Evolutionary conservation across 2,888 invertebrate species (phyloP), one percentile per base, ranked within the genome.

Genomic region (Eulithis testata): DNA sequence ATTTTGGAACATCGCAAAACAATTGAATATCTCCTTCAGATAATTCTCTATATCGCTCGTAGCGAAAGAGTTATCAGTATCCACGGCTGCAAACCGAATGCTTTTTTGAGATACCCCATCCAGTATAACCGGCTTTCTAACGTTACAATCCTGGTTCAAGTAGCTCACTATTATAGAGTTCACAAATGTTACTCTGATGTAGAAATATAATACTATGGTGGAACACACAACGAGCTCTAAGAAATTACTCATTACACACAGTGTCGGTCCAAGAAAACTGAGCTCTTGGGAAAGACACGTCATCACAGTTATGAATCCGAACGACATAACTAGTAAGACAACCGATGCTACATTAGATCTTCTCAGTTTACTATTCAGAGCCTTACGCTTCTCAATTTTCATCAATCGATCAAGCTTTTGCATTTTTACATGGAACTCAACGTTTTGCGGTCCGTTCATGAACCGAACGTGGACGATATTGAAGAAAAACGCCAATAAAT

Each of bases 401-500:
- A 90, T 82, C 1, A 80, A 63, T 14, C 85, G 79, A 57, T 90
- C 88, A 3, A 89, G 78, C 68, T 83, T 75, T 73, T 90, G 88
- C 60, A 88, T 73, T 72, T 79, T 77, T 0, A 87, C 71, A n/a
- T 77, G 79, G 56, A 88, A 86, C 3, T 77, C 72, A 0, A 80
- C 77, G 67, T 87, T 89, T 1, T 64, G 66, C 2, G 79, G 71
- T 2, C 78, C 76, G 65, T 86, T 85, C 4, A 77, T 36, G 45
- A 89, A 89, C n/a, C 87, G 77, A 8, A 79, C 76, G 55, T 88
- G 80, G 44, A 86, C 71, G 1, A 83, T 69, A 55, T 80, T 80
- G 49, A 72, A 74, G 2, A 79, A 11, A 57, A 74, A 84, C 0
- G 73, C 68, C 12, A 69, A 14, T n/a, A 77, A 77, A 12, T 80